phyloP scores from a whole-genome alignment of 1,140 invertebrate genomes.

The Lethrus apterus region DNA sequence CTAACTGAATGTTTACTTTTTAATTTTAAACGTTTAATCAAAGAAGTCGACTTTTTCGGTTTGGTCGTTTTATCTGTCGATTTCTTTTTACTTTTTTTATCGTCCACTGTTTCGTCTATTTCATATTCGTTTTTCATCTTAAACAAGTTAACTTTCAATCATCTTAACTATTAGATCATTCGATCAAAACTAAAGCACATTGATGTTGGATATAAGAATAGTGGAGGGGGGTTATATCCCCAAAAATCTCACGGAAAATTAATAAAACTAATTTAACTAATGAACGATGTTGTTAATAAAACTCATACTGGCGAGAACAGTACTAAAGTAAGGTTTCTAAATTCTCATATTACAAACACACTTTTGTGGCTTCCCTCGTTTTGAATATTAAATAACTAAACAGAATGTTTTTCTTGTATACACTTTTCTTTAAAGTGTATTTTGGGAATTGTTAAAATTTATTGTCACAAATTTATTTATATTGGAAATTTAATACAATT shows the following conservation, averaged over 20 bases:
- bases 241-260: too few relatives aligned
- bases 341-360: background rate
- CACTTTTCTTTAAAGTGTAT: background rate
- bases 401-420: background rate
- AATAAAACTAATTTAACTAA: too few relatives aligned
- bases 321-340: constrained; percentile 9
- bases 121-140: constrained; percentile 5
- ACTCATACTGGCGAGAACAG: too few relatives aligned
- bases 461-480: background rate
- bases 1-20: constrained; percentile 14
- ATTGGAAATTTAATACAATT: background rate
- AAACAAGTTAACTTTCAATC: constrained; percentile 5
- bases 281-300: too few relatives aligned
- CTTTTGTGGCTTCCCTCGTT: constrained; percentile 7
- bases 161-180: constrained; percentile 1
- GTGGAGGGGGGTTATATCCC: background rate
- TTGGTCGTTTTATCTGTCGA: constrained; percentile 24
- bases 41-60: constrained; percentile 21
- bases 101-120: constrained; percentile 2
- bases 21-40: constrained; percentile 23
- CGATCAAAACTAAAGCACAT: background rate
- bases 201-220: background rate
- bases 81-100: constrained; percentile 15
- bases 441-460: background rate
- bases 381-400: background rate